Conservation (phyloP, 1,140 invertebrate species). For the Rhizoglyphus robini region DNA sequence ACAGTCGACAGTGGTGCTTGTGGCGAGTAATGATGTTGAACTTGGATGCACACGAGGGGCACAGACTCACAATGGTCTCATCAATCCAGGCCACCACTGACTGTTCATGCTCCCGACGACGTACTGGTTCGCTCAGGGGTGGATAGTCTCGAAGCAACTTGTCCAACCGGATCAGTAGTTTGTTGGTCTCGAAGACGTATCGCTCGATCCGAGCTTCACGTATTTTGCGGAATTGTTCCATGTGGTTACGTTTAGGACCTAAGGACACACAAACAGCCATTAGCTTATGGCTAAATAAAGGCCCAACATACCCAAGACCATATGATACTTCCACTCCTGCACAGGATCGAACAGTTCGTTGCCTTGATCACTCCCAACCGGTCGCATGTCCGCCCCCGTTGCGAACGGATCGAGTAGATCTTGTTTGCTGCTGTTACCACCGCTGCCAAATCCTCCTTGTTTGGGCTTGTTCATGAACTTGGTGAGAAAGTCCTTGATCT, state of each 20-base stretch:
- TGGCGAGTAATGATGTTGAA: conserved; percentile 66
- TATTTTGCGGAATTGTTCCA: conserved; percentile 60
- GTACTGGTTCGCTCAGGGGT: conserved; percentile 9
- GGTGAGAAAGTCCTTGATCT: conserved; percentile 29
- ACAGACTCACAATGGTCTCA: conserved; percentile 72
- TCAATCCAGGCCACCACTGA: conserved; percentile 81
- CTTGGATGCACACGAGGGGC: conserved; percentile 72
- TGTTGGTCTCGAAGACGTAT: conserved; percentile 86
- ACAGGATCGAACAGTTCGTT: not conserved
- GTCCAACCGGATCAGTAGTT: conserved; percentile 80
- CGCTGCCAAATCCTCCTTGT: not conserved
- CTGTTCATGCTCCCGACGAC: conserved; percentile 44
- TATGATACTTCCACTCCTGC: not conserved
- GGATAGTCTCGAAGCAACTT: conserved; percentile 73
- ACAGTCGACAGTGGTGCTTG: conserved; percentile 90
- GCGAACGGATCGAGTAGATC: conserved; percentile 12
- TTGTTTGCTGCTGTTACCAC: conserved; percentile 38
- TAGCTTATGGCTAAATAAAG: conserved; percentile 9
- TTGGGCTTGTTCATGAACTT: not conserved
- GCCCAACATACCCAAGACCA: conserved; percentile 5
- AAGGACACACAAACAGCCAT: not conserved
- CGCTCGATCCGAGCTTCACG: conserved; percentile 60
- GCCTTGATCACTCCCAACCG: not conserved
- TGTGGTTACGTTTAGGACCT: conserved; percentile 53
- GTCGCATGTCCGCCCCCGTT: too few species aligned